Evolutionary conservation across 2,113 vertebrate genomes (phyloP), one percentile per base, ranked within the genome.

Genomic region (Solea senegalensis): DNA sequence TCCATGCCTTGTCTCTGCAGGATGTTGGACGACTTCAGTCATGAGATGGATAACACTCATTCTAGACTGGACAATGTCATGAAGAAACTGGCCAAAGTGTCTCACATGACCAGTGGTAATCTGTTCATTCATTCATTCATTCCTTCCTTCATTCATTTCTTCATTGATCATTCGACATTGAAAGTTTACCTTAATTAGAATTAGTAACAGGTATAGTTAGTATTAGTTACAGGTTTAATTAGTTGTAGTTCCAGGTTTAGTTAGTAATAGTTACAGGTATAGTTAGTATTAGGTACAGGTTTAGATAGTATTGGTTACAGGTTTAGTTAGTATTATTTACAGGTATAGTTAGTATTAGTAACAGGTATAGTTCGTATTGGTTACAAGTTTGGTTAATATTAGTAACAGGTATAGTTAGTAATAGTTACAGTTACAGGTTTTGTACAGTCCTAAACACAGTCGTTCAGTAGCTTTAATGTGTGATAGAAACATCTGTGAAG

Each of bases 21-120:
- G 68, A 98, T 98, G 96, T 71, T 99, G 90, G 98, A 98, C 0
- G 97, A 99, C 78, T 99, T 99, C 83, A 91, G 95, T 43, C 97
- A 98, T 0, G 97, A 99, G 71, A 60, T 99, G 84, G 98, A 99
- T 90, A 95, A 90, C 88, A 96, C 96, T 43, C 97, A 99, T 16
- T 97, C 97, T 0, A 94, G 95, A 76, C 91, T 99, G 49, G 98
- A 99, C 88, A 98, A 95, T 0, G 97, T 99, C 67, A 97, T 99
- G 95, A 99, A 99, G 94, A 99, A 99, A 78, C 93, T 99, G 46
- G 96, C 98, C 28, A 99, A 98, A 86, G 97, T 98, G 34, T 99
- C 98, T 71, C 97, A 98, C 91, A 99, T 99, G 97, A 99, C 96
- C 5, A 99, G 95, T 1, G 98, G 98, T 99, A 92, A 89, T 95